A percentile compares a stretch with the other conserved stretches of the same genome.
These are phyloP conservation scores for Psilopsiagon aymara DNA, from an alignment of 2,113 vertebrate species.

Conservation along the genomic window DNA sequence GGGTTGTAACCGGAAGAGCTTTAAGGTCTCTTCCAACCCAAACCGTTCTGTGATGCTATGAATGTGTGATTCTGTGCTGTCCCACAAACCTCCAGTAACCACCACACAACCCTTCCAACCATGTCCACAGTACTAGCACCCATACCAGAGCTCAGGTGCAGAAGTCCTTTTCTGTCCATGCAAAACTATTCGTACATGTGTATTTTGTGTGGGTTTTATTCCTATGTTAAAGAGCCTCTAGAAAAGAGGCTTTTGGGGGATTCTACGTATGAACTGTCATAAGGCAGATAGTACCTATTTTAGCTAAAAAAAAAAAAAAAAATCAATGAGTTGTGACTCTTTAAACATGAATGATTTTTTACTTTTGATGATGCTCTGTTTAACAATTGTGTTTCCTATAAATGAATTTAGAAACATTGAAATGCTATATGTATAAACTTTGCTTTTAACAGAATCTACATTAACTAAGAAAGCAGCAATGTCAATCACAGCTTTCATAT, in stretches of 20 bases:
- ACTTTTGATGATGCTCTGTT: not conserved
- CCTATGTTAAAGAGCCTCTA: not conserved
- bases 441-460: not conserved
- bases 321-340: not conserved
- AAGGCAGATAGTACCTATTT: not conserved
- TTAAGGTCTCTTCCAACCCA: not conserved
- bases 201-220: not conserved
- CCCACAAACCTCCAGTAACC: not conserved
- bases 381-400: not conserved
- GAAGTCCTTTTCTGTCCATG: not conserved
- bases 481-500: not conserved
- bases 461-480: not conserved
- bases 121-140: rapidly evolving
- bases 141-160: no score
- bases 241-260: not conserved
- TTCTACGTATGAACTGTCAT: not conserved
- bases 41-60: not conserved
- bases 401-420: not conserved
- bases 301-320: not conserved
- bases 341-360: not conserved
- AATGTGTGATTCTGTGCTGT: not conserved
- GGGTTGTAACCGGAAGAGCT: not conserved
- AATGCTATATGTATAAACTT: not conserved
- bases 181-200: rapidly evolving
- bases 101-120: rapidly evolving